A percentile compares a stretch with the other conserved stretches of the same genome.
These are phyloP conservation scores for Lordiphosa mommai DNA, from an alignment of 1,140 invertebrate species.

Conservation along the genomic window DNA sequence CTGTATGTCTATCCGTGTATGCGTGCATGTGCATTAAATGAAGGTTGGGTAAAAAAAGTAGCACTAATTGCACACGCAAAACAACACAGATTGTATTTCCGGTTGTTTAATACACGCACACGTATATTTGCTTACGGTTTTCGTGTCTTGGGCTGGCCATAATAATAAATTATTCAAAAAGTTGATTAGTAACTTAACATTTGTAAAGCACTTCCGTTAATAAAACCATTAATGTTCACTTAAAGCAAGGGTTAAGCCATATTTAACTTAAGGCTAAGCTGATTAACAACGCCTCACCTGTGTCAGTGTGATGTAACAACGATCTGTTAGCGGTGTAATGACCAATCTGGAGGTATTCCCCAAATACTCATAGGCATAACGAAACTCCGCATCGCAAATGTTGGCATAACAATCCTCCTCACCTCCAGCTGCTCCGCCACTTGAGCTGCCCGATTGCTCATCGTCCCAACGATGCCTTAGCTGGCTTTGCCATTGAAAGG, in stretches of 20 bases:
- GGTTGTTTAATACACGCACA: conserved; percentile 1
- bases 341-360: conserved; percentile 91
- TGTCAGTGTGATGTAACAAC: conserved; percentile 92
- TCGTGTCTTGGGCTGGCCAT: too few species aligned
- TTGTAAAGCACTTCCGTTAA: conserved; percentile 38
- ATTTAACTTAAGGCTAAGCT: conserved; percentile 24
- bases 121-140: too few species aligned
- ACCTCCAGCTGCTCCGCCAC: conserved; percentile 21
- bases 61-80: conserved; percentile 26
- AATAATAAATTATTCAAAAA: conserved; percentile 49
- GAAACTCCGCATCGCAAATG: conserved; percentile 93
- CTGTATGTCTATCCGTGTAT: too few species aligned
- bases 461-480: conserved; percentile 91
- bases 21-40: conserved; percentile 13
- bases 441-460: conserved; percentile 65
- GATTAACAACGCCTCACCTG: conserved; percentile 75
- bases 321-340: conserved; percentile 91
- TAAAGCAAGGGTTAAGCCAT: conserved; percentile 10
- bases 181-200: conserved; percentile 17
- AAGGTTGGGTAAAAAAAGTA: conserved; percentile 2
- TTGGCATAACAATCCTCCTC: conserved; percentile 89
- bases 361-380: conserved; percentile 90
- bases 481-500: conserved; percentile 92
- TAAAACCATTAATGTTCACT: conserved; percentile 33
- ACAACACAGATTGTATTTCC: conserved; percentile 31